phyloP scores from a whole-genome alignment of 1,140 invertebrate species.

The Eupristina koningsbergeri region DNA sequence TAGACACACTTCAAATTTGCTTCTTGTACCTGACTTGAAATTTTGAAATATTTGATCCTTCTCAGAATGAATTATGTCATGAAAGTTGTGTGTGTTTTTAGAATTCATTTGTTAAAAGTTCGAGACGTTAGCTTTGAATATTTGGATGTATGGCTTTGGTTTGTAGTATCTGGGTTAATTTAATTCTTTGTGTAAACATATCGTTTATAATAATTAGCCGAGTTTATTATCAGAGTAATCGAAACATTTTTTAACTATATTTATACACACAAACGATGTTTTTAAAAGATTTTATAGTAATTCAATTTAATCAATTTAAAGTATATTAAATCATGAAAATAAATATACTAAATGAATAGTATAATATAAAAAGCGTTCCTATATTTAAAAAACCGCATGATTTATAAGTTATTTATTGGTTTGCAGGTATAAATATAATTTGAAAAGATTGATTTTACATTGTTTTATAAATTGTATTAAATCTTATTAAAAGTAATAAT shows the following conservation, averaged over 20 bases:
- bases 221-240: neutral
- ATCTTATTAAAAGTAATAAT: too few species aligned
- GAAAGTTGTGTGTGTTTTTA: conserved; percentile 32
- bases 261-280: neutral
- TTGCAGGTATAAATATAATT: too few species aligned
- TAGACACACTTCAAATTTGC: conserved; percentile 31
- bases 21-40: conserved; percentile 28
- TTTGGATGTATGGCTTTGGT: neutral
- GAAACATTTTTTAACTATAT: neutral
- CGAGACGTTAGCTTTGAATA: neutral
- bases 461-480: too few species aligned
- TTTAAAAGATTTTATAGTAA: neutral
- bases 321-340: neutral
- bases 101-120: conserved; percentile 38
- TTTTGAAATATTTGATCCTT: conserved; percentile 46
- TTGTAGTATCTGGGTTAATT: neutral
- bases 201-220: neutral
- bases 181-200: conserved; percentile 43
- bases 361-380: too few species aligned
- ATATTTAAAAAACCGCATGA: too few species aligned
- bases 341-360: too few species aligned
- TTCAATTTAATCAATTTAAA: neutral
- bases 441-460: too few species aligned
- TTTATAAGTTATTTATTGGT: too few species aligned
- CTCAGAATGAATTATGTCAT: conserved; percentile 43